Base-by-base conservation (phyloP, 2,113 vertebrate species). In the Glaucidium brasilianum region DNA sequence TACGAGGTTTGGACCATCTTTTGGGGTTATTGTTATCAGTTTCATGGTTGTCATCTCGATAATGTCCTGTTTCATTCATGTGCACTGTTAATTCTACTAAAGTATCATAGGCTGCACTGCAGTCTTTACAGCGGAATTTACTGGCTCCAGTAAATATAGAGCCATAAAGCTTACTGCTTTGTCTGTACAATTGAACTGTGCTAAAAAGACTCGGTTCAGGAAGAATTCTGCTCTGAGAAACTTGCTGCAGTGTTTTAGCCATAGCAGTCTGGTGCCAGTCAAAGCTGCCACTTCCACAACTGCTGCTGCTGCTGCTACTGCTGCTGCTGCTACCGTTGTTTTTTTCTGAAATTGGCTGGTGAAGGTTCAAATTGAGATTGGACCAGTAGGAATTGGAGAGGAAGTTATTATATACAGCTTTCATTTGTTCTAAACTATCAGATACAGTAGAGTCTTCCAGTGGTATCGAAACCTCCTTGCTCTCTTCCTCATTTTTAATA, bases 321-420 rank as follows among this genome's bases (percentile, higher is more conserved):
- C 99, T 99, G 94, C 99, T 99, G 95, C 99, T 99, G 96, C 99
- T 99, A 16, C 99, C 99, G 1, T 99, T 98, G 77, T 97, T 98
- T 89, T 99, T 99, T 79, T 99, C 99, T 0, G 98, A 96, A 45
- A 99, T 97, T 0, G 99, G 98, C 97, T 99, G 99, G 97, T 98
- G 98, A 97, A 99, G 98, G 95, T 99, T 99, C 96, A 99, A 95
- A 96, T 98, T 99, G 94, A 99, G 98, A 90, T 98, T 99, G 86
- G 99, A 99, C 99, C 99, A 99, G 92, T 99, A 99, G n/a, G 99
- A 99, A 97, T 99, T 99, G 94, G 99, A 99, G 66, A 99, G 98
- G 93, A 99, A 99, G 96, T 99, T 99, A 79, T 99, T 99, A 97
- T 99, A 99, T 79, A 99, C 99, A 0, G 99, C 99, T 98, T 99